Conservation (phyloP, 2,113 vertebrate species). For the Noturus placidus region DNA sequence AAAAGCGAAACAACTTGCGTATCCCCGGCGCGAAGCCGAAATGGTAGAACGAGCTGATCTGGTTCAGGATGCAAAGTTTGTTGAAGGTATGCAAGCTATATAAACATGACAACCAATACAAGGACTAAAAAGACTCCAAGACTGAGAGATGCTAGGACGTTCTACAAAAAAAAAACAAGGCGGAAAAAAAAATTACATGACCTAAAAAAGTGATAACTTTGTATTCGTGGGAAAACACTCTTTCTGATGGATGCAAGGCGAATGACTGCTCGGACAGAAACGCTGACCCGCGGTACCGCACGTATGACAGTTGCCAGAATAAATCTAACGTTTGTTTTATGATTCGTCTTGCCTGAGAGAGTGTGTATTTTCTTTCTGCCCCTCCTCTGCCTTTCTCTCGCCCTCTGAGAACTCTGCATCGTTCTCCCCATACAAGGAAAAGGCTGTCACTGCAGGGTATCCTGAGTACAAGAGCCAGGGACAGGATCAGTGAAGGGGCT, state of each 20-base stretch:
- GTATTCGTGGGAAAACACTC: background rate
- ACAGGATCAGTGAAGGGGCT: background rate
- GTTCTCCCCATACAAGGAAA: conserved; percentile 37
- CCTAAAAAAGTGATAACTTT: background rate
- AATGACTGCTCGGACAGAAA: conserved; percentile 51
- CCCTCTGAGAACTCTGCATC: background rate
- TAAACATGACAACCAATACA: background rate
- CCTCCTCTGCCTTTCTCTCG: conserved; percentile 24
- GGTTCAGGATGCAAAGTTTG: background rate
- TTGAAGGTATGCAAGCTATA: background rate
- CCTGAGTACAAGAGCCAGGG: conserved; percentile 23
- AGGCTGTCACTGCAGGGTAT: conserved; percentile 30
- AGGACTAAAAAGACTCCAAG: background rate
- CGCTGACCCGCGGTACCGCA: conserved; percentile 50
- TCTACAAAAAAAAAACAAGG: background rate
- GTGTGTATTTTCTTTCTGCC: conserved; percentile 17
- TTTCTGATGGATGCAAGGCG: conserved; percentile 48
- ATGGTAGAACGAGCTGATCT: background rate
- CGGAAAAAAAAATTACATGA: background rate
- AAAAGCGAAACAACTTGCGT: conserved; percentile 53
- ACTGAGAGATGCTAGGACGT: background rate
- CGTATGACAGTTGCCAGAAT: conserved; percentile 63
- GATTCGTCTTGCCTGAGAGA: conserved; percentile 31
- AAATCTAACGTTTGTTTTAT: conserved; percentile 60
- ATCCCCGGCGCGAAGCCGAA: conserved; percentile 20